Conservation (phyloP, 2,888 invertebrate species). For the Trachelus stipa region DNA sequence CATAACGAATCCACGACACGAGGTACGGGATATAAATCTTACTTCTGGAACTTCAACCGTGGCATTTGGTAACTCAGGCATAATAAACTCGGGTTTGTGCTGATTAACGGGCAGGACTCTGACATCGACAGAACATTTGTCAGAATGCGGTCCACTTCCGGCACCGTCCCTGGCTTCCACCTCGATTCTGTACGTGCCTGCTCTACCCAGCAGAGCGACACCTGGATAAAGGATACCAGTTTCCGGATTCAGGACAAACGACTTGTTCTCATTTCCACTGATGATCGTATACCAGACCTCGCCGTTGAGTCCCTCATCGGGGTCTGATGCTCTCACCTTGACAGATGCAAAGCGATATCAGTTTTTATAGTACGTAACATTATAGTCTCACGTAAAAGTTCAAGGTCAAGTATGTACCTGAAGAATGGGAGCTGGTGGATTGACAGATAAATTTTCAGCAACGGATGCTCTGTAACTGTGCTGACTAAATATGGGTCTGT, state of each 20-base stretch:
- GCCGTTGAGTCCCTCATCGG: constrained; percentile 83
- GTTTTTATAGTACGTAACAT: constrained; percentile 21
- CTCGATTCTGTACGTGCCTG: constrained; percentile 71
- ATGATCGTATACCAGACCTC: constrained; percentile 81
- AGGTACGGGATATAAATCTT: constrained; percentile 37
- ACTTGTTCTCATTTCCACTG: constrained; percentile 75
- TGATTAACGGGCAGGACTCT: constrained; percentile 84
- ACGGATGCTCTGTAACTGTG: constrained; percentile 83
- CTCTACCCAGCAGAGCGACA: constrained; percentile 76
- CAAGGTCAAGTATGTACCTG: constrained; percentile 64
- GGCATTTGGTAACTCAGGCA: constrained; percentile 80
- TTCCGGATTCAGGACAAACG: constrained; percentile 80
- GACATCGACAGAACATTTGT: constrained; percentile 80
- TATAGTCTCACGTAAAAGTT: constrained; percentile 12
- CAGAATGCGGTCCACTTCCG: constrained; percentile 75
- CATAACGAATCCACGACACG: background rate
- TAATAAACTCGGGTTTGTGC: constrained; percentile 83
- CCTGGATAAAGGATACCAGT: constrained; percentile 87
- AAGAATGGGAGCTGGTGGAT: constrained; percentile 85
- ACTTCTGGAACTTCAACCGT: constrained; percentile 88
- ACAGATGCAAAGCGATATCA: background rate
- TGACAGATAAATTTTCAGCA: constrained; percentile 83
- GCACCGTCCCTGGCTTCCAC: constrained; percentile 84
- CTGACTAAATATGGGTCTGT: constrained; percentile 84
- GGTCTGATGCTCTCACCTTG: constrained; percentile 80